Evolutionary conservation across 2,888 invertebrate genomes (phyloP).

Genomic region (Polyploca ridens): DNA sequence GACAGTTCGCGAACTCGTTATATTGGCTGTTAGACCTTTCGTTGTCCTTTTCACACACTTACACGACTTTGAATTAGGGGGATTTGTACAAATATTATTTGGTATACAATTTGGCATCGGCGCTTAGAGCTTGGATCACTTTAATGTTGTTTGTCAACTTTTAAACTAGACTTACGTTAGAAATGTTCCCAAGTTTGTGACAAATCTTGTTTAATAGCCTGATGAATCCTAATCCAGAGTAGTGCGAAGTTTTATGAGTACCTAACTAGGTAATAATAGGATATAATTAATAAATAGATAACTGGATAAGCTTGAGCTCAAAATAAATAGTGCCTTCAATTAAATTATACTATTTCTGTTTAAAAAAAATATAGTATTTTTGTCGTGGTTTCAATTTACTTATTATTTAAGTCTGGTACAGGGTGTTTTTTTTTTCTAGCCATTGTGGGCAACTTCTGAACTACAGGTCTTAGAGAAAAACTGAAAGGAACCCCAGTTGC

Average conservation of each 20-base stretch:
- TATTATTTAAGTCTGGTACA: too few species aligned
- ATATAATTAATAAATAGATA: too few species aligned
- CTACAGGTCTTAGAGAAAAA: too few species aligned
- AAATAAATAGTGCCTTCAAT: background rate
- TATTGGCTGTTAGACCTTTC: slow-evolving; percentile 53
- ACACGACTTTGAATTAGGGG: slow-evolving; percentile 21
- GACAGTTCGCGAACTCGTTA: slow-evolving; percentile 60
- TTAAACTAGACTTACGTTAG: background rate
- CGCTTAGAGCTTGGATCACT: background rate
- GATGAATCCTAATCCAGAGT: background rate
- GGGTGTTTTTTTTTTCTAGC: too few species aligned
- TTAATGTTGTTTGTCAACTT: slow-evolving; percentile 5
- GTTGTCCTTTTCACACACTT: slow-evolving; percentile 44
- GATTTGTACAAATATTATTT: slow-evolving; percentile 10
- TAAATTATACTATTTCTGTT: too few species aligned
- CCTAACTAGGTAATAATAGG: background rate
- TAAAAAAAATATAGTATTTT: too few species aligned
- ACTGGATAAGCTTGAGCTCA: background rate
- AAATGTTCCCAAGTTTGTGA: background rate
- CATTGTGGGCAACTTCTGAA: too few species aligned
- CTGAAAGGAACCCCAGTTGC: too few species aligned
- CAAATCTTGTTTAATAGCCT: background rate
- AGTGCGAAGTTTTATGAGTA: slow-evolving; percentile 1
- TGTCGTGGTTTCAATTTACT: too few species aligned
- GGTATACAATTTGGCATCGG: background rate